Percentiles rank a stretch among this genome's conserved stretches.
These are phyloP conservation scores for Tetrao urogallus DNA, from an alignment of 2,113 vertebrate genomes.

Conservation along the genomic window DNA sequence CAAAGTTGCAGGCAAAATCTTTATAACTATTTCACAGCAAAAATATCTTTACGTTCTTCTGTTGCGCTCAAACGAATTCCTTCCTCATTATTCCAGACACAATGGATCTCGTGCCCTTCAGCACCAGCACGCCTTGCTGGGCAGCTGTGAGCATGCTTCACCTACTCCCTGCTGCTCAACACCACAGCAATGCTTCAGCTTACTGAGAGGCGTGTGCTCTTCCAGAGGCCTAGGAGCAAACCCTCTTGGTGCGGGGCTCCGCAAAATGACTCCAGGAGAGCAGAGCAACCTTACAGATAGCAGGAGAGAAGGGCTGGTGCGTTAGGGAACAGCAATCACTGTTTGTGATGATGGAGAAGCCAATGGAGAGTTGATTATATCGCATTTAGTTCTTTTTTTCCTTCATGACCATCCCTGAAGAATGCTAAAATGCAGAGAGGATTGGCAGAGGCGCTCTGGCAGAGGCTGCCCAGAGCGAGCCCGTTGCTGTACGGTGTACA, in stretches of 20 bases:
- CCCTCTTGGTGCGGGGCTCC: rapidly evolving
- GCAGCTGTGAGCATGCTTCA: not conserved
- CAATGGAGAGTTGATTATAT: not conserved
- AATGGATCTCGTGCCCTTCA: rapidly evolving
- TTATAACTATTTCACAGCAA: not conserved
- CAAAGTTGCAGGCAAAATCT: not conserved
- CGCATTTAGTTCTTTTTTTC: not conserved
- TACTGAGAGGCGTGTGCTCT: rapidly evolving
- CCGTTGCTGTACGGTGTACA: no score
- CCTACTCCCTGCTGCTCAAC: rapidly evolving
- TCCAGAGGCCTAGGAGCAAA: not conserved
- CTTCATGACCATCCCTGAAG: not conserved
- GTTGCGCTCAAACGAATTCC: not conserved
- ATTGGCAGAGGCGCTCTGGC: no score
- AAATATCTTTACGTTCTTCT: rapidly evolving
- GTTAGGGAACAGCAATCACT: not conserved
- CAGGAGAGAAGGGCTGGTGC: not conserved
- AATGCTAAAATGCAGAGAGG: not conserved
- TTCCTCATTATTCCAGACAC: rapidly evolving
- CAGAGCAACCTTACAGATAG: not conserved
- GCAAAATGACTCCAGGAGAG: not conserved
- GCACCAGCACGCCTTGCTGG: rapidly evolving
- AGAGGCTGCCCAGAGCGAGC: no score
- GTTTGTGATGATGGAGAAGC: not conserved
- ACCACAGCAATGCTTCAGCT: not conserved